Evolutionary conservation across 2,888 invertebrate species (phyloP).

Genomic region (Himalopsyche japonica): DNA sequence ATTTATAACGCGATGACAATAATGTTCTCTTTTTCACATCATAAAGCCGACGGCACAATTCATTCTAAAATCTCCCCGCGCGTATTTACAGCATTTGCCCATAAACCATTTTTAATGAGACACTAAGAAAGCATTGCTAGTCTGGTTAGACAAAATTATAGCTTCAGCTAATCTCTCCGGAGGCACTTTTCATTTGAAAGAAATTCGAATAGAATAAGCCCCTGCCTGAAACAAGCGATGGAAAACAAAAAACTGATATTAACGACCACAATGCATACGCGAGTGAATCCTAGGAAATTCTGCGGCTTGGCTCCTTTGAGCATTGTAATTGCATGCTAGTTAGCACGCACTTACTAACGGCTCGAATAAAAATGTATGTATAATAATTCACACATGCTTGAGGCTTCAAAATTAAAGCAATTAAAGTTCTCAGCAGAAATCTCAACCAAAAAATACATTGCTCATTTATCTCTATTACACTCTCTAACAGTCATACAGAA

Average conservation of each 20-base stretch:
- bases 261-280: neutral
- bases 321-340: constrained; percentile 27
- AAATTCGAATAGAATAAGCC: neutral
- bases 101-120: constrained; percentile 41
- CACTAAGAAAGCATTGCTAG: constrained; percentile 23
- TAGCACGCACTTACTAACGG: constrained; percentile 10
- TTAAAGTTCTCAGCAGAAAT: neutral
- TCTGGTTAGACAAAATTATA: constrained; percentile 34
- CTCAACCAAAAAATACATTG: no score
- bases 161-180: constrained; percentile 23
- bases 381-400: constrained; percentile 1
- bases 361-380: constrained; percentile 6
- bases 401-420: neutral
- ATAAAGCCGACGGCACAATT: neutral
- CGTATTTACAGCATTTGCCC: constrained; percentile 1
- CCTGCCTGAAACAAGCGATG: neutral
- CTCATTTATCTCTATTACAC: no score
- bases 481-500: no score
- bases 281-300: constrained; percentile 19
- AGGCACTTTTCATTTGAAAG: neutral
- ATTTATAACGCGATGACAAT: neutral
- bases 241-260: constrained; percentile 14
- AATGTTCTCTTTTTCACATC: neutral
- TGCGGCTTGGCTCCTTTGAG: constrained; percentile 27
- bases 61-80: neutral